Evolutionary conservation across 2,797 vertebrate genomes (phyloP), one percentile per base, ranked within the genome.

Genomic region (Silurus aristotelis): DNA sequence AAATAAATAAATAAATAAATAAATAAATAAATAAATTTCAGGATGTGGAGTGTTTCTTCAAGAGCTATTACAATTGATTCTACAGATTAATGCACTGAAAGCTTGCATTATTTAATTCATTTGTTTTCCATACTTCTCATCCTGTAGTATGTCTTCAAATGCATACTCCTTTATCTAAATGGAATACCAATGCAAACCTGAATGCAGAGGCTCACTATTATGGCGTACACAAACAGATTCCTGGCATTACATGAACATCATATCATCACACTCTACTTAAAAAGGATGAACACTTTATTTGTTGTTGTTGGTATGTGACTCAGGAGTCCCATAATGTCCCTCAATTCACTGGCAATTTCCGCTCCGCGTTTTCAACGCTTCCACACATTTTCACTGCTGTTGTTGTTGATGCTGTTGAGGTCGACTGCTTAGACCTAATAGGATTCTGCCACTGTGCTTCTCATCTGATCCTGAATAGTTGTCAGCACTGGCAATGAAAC

Each of bases 401-500:
- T n/a, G 14, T 9, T 64, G 38, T 38, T 38, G 38, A 4, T 38
- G 38, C 38, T n/a, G 48, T 6, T 55, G 25, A n/a, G 13, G 60
- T 19, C 31, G 17, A 58, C 20, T 56, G 15, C 22, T 22, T 17
- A 38, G 0, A 2, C n/a, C 77, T 90, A 96, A n/a, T n/a, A n/a
- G n/a, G n/a, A n/a, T n/a, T n/a, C 83, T 0, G 0, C 63, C 0
- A 82, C 75, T 64, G 60, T 27, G 4, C 83, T 79, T 84, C 80
- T 19, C 0, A 85, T 78, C 15, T 87, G 3, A 0, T 89, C 91
- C 0, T 94, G 91, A 0, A 94, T 25, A 78, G 91, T 93, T 75
- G 88, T 80, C 1, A 95, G 89, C 86, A 95, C 80, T 0, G 94
- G 92, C 0, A 95, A 91, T 0, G 95, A 94, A 76, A 94, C 6